Evolutionary conservation across 2,888 invertebrate species (phyloP).

Genomic region (Amaurobius ferox): DNA sequence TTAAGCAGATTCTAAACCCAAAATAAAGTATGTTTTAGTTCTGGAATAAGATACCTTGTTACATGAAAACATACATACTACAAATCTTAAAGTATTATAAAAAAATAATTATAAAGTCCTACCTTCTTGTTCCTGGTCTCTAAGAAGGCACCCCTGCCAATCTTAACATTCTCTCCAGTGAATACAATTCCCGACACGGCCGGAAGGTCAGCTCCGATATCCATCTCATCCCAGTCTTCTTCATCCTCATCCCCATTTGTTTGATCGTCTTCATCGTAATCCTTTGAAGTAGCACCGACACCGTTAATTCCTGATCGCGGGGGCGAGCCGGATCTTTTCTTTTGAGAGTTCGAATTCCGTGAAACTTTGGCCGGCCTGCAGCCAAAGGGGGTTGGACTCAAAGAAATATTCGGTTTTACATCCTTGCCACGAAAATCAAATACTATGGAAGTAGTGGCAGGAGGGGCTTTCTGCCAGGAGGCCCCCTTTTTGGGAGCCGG

Average conservation of each 20-base stretch:
- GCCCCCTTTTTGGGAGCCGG: conserved; percentile 17
- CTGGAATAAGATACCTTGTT: too few species aligned
- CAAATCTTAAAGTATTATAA: too few species aligned
- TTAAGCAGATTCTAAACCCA: too few species aligned
- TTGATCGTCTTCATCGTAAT: conserved; percentile 24
- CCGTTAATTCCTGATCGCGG: conserved; percentile 44
- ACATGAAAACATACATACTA: too few species aligned
- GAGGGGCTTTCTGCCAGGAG: conserved; percentile 59
- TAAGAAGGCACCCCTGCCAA: conserved; percentile 69
- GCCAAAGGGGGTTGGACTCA: conserved; percentile 72
- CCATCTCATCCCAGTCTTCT: conserved; percentile 73
- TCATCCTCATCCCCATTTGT: conserved; percentile 49
- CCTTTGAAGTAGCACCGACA: not conserved
- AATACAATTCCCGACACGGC: conserved; percentile 71
- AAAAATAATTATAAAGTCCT: conserved; percentile 7
- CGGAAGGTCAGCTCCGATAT: conserved; percentile 73
- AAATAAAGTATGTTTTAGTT: too few species aligned
- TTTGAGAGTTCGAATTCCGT: not conserved
- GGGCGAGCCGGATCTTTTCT: conserved; percentile 54
- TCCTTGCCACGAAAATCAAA: conserved; percentile 73
- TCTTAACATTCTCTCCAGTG: conserved; percentile 73
- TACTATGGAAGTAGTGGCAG: conserved; percentile 70
- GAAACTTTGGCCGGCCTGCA: conserved; percentile 65
- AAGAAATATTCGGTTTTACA: conserved; percentile 73
- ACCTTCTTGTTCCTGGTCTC: conserved; percentile 74